These are phyloP conservation scores for Limnephilus lunatus DNA, from an alignment of 2,888 invertebrate species.

Conservation along the genomic window DNA sequence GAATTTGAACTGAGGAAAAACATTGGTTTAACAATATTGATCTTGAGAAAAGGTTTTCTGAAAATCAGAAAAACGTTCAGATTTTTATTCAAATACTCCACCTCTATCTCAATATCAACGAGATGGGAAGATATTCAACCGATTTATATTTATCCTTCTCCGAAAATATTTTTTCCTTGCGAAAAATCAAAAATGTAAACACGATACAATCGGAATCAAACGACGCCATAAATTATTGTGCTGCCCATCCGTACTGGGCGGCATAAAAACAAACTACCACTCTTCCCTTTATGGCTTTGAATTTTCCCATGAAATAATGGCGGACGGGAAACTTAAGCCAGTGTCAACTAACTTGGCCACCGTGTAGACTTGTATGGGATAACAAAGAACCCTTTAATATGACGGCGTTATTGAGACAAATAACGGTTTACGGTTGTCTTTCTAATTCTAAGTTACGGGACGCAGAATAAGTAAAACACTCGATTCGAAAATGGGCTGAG, in stretches of 20 bases:
- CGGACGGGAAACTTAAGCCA: conserved; percentile 39
- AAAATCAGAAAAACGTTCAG: neutral
- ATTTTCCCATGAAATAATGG: conserved; percentile 31
- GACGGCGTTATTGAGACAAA: conserved; percentile 58
- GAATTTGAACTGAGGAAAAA: neutral
- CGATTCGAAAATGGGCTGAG: neutral
- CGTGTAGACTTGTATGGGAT: conserved; percentile 25
- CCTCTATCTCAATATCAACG: neutral
- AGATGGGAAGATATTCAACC: neutral
- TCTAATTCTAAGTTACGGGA: conserved; percentile 12
- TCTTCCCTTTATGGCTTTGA: conserved; percentile 7
- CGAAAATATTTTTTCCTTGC: neutral
- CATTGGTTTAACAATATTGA: neutral
- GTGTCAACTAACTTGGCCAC: conserved; percentile 21
- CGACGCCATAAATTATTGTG: conserved; percentile 14
- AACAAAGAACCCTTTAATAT: conserved; percentile 60
- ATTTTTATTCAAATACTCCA: neutral
- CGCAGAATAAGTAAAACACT: neutral
- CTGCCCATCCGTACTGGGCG: neutral
- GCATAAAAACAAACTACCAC: conserved; percentile 24
- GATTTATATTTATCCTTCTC: neutral
- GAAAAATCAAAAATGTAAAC: conserved; percentile 2
- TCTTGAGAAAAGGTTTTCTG: neutral
- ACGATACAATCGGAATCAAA: conserved; percentile 4
- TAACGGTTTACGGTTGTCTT: conserved; percentile 39